Percentiles rank a stretch among this genome's conserved stretches.
Conservation (phyloP, 2,888 invertebrate genomes). For the Conops quadrifasciatus region DNA sequence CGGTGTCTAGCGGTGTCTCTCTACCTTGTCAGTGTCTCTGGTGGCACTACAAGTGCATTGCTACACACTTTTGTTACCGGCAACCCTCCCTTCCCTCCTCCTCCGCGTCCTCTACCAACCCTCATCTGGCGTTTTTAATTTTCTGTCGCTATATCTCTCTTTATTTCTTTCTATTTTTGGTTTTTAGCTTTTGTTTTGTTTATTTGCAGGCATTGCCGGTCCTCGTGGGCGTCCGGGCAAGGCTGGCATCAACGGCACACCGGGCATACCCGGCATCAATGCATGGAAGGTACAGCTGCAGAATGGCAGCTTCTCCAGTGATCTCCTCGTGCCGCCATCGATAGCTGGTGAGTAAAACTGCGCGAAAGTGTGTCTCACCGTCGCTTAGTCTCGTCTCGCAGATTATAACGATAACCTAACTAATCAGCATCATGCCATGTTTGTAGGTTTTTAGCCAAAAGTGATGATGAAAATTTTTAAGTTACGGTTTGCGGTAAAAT, state of each 20-base stretch:
- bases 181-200: not conserved
- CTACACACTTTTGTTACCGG: not conserved
- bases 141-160: too few relatives aligned
- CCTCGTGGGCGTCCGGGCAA: slow-evolving; percentile 78
- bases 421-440: too few relatives aligned
- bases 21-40: too few relatives aligned
- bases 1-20: too few relatives aligned
- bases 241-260: slow-evolving; percentile 76
- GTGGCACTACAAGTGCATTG: not conserved
- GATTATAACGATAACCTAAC: too few relatives aligned
- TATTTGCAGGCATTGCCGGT: slow-evolving; percentile 66
- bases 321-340: slow-evolving; percentile 85
- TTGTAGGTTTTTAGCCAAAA: too few relatives aligned
- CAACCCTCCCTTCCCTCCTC: too few relatives aligned
- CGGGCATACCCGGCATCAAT: slow-evolving; percentile 83
- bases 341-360: slow-evolving; percentile 71
- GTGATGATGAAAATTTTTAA: too few relatives aligned
- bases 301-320: slow-evolving; percentile 70
- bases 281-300: slow-evolving; percentile 73
- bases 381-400: too few relatives aligned
- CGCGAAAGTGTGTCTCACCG: not conserved
- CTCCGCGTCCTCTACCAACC: too few relatives aligned
- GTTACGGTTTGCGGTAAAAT: too few relatives aligned
- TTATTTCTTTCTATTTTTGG: slow-evolving; percentile 4
- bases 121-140: too few relatives aligned